Evolutionary conservation across 2,888 invertebrate genomes (phyloP).

Genomic region (Pollenia griseotomentosa): DNA sequence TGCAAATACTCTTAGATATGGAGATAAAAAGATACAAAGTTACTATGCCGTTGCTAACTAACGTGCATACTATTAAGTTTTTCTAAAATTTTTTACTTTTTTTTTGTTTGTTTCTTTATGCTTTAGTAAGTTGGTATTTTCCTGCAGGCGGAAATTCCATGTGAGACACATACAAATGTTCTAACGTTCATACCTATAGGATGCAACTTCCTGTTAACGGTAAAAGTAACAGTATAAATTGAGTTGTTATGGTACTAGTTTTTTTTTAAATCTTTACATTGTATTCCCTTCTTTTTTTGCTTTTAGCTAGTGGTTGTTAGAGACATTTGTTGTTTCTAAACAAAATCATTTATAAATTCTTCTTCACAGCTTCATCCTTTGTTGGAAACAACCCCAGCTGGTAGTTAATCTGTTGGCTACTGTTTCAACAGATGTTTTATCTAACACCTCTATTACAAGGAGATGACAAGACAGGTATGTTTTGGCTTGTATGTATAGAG

Average conservation of each 20-base stretch:
- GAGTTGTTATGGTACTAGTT: slow-evolving; percentile 50
- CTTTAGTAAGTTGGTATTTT: slow-evolving; percentile 40
- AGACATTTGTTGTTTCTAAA: slow-evolving; percentile 52
- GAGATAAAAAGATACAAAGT: slow-evolving; percentile 35
- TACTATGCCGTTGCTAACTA: slow-evolving; percentile 19
- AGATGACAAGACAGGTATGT: slow-evolving; percentile 27
- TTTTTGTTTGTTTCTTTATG: background rate
- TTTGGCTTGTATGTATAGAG: background rate
- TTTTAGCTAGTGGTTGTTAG: slow-evolving; percentile 27
- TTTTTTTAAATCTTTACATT: slow-evolving; percentile 34
- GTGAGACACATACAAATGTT: slow-evolving; percentile 24
- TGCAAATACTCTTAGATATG: slow-evolving; percentile 25
- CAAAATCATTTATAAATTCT: slow-evolving; percentile 60
- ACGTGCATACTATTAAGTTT: slow-evolving; percentile 22
- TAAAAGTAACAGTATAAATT: slow-evolving; percentile 64
- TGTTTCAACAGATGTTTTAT: slow-evolving; percentile 62
- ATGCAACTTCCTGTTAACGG: slow-evolving; percentile 70
- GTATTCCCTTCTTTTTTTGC: slow-evolving; percentile 22
- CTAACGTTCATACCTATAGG: slow-evolving; percentile 14
- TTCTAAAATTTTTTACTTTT: background rate
- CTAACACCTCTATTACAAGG: slow-evolving; percentile 23
- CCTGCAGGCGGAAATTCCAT: slow-evolving; percentile 61
- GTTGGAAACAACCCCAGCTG: slow-evolving; percentile 5
- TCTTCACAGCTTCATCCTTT: slow-evolving; percentile 22
- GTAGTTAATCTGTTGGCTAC: slow-evolving; percentile 34